Conservation (phyloP, 1,140 invertebrate genomes). For the Bombus vancouverensis region DNA sequence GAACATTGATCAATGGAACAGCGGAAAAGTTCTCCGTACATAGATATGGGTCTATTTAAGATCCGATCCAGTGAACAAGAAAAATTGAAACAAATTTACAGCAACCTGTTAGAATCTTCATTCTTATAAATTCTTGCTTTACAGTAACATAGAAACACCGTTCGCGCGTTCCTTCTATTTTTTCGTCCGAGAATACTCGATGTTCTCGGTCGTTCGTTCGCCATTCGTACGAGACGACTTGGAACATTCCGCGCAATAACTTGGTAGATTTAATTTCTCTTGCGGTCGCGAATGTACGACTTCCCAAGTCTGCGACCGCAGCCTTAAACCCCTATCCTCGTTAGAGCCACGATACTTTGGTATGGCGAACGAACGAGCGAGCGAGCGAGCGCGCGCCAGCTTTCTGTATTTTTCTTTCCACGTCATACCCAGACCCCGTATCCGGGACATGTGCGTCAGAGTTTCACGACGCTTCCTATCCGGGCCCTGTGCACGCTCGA, state of each 20-base stretch:
- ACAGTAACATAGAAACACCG: background rate
- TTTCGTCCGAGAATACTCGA: background rate
- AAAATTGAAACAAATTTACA: background rate
- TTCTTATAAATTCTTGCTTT: background rate
- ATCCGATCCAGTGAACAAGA: background rate
- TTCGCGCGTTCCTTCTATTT: background rate
- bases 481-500: background rate
- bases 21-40: background rate
- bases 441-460: constrained; percentile 56
- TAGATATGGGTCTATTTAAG: too few species aligned
- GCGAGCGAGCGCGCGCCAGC: background rate
- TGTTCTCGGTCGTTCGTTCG: too few species aligned
- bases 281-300: constrained; percentile 53
- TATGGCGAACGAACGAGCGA: background rate
- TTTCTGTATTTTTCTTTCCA: constrained; percentile 41
- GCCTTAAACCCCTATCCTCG: constrained; percentile 22
- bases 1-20: background rate
- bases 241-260: constrained; percentile 25
- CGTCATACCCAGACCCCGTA: constrained; percentile 24
- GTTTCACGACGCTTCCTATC: constrained; percentile 12
- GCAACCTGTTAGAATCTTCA: background rate
- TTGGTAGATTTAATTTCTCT: constrained; percentile 41
- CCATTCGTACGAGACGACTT: background rate
- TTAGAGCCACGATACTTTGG: background rate
- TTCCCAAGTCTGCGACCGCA: constrained; percentile 48